Evolutionary conservation across 2,888 invertebrate species (phyloP), one percentile per base, ranked within the genome.

Genomic region (Diploptera punctata): DNA sequence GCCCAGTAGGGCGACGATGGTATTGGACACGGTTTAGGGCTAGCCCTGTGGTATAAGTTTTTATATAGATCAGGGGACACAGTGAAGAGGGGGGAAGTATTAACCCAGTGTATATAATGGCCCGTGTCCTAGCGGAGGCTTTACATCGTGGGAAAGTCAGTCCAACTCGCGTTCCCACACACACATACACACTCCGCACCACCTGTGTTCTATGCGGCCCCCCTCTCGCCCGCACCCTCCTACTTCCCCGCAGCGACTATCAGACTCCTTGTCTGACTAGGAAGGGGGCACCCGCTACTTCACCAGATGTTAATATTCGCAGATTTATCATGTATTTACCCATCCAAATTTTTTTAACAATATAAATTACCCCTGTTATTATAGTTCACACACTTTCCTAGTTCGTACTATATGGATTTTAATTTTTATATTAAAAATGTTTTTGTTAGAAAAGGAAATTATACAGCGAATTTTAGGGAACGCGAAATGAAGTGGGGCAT

Each of bases 131-230:
- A 38, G 67, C 43, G 67, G n/a, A n/a, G 18, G 57, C 33, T 38
- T 31, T n/a, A n/a, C 70, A 73, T 72, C 86, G 86, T 86, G 86
- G 86, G 86, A 86, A 86, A 83, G 84, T 84, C 83, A 84, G 85
- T 84, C 84, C 84, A 84, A 82, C 81, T 84, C 85, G 84, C 85
- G 86, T 86, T 86, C 86, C 86, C 86, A 86, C 86, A 76, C 76
- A 85, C 85, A 83, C 83, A 82, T 82, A 83, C 84, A 84, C 85
- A 85, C 85, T 84, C 85, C 85, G 84, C 84, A 72, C 77, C 76
- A 75, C 76, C 75, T 76, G 76, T 76, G 74, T n/a, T n/a, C 67
- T 31, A 44, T 16, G 44, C 52, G 65, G 47, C 71, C 49, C 43
- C 68, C 57, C 68, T 24, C 60, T 60, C 67, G n/a, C 26, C 21